Evolutionary conservation across 2,797 vertebrate genomes (phyloP), one percentile per base, ranked within the genome.

Genomic region (Myotis vivesi): DNA sequence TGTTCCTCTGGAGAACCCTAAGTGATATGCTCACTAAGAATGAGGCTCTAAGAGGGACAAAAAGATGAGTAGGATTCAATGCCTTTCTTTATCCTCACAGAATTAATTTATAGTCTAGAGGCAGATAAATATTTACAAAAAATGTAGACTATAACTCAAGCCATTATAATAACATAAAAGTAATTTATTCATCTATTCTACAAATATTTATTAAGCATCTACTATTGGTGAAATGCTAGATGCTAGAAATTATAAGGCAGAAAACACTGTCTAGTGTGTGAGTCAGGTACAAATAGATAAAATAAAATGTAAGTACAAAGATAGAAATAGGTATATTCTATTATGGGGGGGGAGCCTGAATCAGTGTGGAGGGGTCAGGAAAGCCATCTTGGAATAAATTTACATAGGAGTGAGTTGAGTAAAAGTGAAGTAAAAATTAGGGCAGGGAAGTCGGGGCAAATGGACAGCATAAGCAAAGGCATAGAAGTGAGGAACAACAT

Each of bases 401-500:
- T 86, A 95, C 92, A 36, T 15, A 75, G 51, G 22, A 73, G 41
- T 36, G 49, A 77, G 28, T 8, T 25, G 87, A 33, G 41, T 28
- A 94, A 88, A 89, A 95, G 33, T 49, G 36, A 92, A 69, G 36
- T 66, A 81, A 96, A 85, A 89, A n/a, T 64, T 66, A 64, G 46
- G 68, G 15, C n/a, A 68, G 53, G 46, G 59, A 36, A 91, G 59
- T 87, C 33, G 69, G 55, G 30, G 19, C 76, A 91, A 76, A 73
- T 16, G 11, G 25, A 85, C 30, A 93, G 72, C 20, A 75, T 75
- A 87, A 72, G 17, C 53, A 93, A 90, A 96, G 59, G 12, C n/a
- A 75, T 1, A 0, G n/a, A 80, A 87, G n/a, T 53, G 41, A 25
- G 69, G 87, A 94, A 51, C 57, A 81, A 66, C 33, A 36, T 30